Percentiles rank a stretch among this genome's conserved stretches.
These are phyloP conservation scores for Acanthopagrus latus DNA, from an alignment of 2,797 vertebrate genomes.

Conservation along the genomic window DNA sequence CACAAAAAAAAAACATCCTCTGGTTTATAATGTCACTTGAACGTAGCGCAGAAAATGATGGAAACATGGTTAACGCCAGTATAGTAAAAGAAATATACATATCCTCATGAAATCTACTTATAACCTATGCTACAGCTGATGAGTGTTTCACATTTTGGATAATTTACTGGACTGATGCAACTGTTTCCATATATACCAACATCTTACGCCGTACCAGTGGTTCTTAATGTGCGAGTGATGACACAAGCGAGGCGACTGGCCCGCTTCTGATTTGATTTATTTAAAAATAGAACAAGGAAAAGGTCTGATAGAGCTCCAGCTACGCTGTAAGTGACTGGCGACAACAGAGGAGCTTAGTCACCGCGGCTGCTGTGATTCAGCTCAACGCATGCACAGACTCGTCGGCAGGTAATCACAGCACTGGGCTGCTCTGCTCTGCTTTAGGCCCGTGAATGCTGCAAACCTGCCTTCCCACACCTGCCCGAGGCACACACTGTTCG, in stretches of 20 bases:
- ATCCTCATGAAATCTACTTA: background rate
- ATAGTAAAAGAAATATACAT: background rate
- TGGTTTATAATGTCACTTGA: background rate
- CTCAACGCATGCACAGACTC: slow-evolving; percentile 74
- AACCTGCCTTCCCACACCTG: slow-evolving; percentile 80
- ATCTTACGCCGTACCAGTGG: background rate
- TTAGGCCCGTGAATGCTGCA: slow-evolving; percentile 67
- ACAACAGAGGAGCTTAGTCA: slow-evolving; percentile 67
- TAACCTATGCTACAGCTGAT: too few relatives aligned
- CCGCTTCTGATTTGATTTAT: background rate
- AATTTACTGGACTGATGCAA: too few relatives aligned
- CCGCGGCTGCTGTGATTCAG: slow-evolving; percentile 66
- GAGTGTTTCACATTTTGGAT: too few relatives aligned
- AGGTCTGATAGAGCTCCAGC: slow-evolving; percentile 10
- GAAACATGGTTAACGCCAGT: background rate
- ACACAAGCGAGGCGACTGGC: background rate
- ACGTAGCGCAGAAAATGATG: background rate
- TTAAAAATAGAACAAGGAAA: background rate
- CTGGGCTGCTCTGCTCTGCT: slow-evolving; percentile 39
- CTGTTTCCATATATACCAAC: too few relatives aligned
- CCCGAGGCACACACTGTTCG: slow-evolving; percentile 66
- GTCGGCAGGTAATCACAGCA: slow-evolving; percentile 60
- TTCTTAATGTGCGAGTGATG: background rate
- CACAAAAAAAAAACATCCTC: background rate
- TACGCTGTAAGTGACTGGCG: slow-evolving; percentile 12